phyloP scores from a whole-genome alignment of 2,888 invertebrate species.

The Rhopalosiphum nymphaeae region DNA sequence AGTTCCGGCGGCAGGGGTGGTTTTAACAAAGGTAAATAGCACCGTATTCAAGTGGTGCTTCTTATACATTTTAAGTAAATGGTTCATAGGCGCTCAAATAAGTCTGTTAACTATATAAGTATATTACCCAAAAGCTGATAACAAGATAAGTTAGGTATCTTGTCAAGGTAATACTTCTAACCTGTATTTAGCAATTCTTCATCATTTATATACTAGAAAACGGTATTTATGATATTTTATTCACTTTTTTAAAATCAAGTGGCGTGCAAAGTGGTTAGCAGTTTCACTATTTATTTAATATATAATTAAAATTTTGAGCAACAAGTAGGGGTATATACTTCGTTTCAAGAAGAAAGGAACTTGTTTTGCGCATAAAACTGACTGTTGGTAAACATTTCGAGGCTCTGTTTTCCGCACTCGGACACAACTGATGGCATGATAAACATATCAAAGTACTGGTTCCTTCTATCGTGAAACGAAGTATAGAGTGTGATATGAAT shows the following conservation, averaged over 20 bases:
- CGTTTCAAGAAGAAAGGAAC: too few relatives aligned
- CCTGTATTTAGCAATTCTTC: conserved; percentile 59
- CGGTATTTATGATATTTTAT: conserved; percentile 60
- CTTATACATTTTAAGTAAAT: conserved; percentile 64
- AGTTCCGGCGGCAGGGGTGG: conserved; percentile 95
- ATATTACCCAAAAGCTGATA: conserved; percentile 64
- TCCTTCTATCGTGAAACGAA: neutral
- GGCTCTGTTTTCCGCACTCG: too few relatives aligned
- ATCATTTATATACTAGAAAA: conserved; percentile 42
- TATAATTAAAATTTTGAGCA: conserved; percentile 14
- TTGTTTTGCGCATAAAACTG: too few relatives aligned
- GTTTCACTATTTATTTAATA: conserved; percentile 58
- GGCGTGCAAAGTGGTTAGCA: conserved; percentile 63
- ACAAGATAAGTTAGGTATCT: conserved; percentile 65
- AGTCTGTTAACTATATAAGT: conserved; percentile 64
- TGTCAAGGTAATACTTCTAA: conserved; percentile 64
- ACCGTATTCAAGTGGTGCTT: conserved; percentile 71
- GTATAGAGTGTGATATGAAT: neutral
- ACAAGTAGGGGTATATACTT: neutral
- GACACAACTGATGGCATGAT: neutral
- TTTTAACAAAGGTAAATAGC: conserved; percentile 96
- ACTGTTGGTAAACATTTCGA: too few relatives aligned
- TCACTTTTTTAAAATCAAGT: conserved; percentile 34
- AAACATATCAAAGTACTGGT: neutral
- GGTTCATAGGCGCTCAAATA: conserved; percentile 63